These are phyloP conservation scores for Sinocyclocheilus rhinocerous DNA, from an alignment of 2,113 vertebrate genomes.

Conservation along the genomic window DNA sequence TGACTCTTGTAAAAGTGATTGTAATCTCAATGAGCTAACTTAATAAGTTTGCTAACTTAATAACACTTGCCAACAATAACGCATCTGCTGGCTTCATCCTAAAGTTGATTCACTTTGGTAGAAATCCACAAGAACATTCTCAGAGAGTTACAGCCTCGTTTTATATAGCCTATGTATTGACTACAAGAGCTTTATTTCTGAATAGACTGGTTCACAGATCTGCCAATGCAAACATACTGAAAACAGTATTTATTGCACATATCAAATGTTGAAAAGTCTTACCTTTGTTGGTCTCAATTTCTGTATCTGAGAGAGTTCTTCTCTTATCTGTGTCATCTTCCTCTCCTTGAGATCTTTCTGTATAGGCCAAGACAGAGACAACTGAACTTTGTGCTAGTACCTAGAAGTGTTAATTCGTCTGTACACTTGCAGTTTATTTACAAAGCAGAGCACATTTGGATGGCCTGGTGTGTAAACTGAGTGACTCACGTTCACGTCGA, in stretches of 20 bases:
- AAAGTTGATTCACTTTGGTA: neutral
- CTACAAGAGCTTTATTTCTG: no score
- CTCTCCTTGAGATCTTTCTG: neutral
- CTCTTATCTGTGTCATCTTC: conserved; percentile 20
- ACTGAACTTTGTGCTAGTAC: neutral
- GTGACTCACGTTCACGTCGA: conserved; percentile 35
- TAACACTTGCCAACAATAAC: neutral
- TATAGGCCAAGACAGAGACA: neutral
- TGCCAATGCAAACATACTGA: neutral
- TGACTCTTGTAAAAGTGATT: neutral
- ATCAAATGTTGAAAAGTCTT: neutral
- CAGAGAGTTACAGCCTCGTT: neutral
- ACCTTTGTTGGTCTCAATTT: conserved; percentile 17
- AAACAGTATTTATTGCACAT: neutral
- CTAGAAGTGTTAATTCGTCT: neutral
- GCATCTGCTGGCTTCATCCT: neutral
- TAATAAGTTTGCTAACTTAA: neutral
- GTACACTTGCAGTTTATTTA: neutral
- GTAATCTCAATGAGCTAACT: neutral
- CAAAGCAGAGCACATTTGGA: neutral
- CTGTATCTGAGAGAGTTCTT: conserved; percentile 29
- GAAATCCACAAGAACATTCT: neutral
- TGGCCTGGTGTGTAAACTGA: neutral
- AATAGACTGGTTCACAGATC: neutral
- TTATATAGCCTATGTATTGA: neutral